phyloP scores from a whole-genome alignment of 2,113 vertebrate species.

The Grallaria varia region DNA sequence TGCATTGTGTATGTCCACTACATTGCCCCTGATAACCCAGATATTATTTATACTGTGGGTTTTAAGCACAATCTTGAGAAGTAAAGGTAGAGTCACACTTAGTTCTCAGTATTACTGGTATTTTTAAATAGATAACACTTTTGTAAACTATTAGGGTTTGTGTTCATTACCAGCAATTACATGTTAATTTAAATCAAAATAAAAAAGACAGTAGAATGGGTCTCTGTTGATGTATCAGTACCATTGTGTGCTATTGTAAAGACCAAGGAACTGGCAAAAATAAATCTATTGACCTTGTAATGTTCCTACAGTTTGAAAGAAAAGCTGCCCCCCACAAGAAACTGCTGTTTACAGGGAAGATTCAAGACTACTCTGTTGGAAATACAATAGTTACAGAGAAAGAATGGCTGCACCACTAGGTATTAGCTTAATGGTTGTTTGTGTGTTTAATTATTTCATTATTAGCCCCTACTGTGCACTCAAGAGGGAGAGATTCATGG shows the following conservation, averaged over 20 bases:
- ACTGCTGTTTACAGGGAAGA: not conserved
- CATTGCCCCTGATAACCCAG: not conserved
- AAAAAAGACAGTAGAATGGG: not conserved
- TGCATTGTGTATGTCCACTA: not conserved
- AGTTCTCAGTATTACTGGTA: not conserved
- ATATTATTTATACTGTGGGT: not conserved
- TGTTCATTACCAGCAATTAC: not conserved
- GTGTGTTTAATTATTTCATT: slow-evolving; percentile 3
- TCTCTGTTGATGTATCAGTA: not conserved
- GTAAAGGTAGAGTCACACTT: not conserved
- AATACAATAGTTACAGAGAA: not conserved
- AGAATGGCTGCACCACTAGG: not conserved
- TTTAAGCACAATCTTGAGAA: not conserved
- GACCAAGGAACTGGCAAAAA: not conserved
- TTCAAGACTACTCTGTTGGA: not conserved
- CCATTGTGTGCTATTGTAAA: not conserved
- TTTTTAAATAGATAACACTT: not conserved
- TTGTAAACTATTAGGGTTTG: not conserved
- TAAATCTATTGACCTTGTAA: not conserved
- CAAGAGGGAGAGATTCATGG: not conserved
- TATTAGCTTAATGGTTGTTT: not conserved
- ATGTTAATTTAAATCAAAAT: not conserved
- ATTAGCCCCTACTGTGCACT: not conserved
- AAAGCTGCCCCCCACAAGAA: not conserved
- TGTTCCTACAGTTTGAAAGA: not conserved